These are phyloP conservation scores for Tachycineta bicolor DNA, from an alignment of 2,113 vertebrate species.

Conservation along the genomic window DNA sequence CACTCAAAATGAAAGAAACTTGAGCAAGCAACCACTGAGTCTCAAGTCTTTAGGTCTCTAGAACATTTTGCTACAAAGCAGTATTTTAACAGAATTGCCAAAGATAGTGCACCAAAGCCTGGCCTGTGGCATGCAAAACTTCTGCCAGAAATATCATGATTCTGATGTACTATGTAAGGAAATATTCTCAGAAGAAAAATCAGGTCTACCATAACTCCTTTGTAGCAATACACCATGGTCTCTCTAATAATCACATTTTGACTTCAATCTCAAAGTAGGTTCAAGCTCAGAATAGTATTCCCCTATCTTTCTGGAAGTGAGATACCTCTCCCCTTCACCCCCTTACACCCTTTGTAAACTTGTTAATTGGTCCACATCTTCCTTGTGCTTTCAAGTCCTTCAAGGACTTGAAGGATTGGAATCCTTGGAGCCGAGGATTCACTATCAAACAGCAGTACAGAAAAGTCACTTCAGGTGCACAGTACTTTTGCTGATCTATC, in stretches of 20 bases:
- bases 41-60: background rate
- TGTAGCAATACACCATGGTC: background rate
- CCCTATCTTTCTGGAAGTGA: background rate
- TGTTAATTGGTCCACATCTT: background rate
- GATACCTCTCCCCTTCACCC: background rate
- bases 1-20: background rate
- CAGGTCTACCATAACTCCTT: background rate
- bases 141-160: background rate
- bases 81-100: background rate
- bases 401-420: background rate
- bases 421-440: background rate
- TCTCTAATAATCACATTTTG: background rate
- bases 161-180: background rate
- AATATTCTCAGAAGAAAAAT: background rate
- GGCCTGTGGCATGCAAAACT: background rate
- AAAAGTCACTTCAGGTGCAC: background rate
- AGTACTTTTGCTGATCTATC: background rate
- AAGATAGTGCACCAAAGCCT: background rate
- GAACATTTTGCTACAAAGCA: background rate
- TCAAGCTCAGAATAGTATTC: background rate
- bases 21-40: background rate
- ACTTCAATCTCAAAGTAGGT: background rate
- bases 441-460: background rate
- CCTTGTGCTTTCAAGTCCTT: background rate
- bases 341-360: background rate